Evolutionary conservation across 2,797 vertebrate species (phyloP), one percentile per base, ranked within the genome.

Genomic region (Xiphophorus birchmanni): DNA sequence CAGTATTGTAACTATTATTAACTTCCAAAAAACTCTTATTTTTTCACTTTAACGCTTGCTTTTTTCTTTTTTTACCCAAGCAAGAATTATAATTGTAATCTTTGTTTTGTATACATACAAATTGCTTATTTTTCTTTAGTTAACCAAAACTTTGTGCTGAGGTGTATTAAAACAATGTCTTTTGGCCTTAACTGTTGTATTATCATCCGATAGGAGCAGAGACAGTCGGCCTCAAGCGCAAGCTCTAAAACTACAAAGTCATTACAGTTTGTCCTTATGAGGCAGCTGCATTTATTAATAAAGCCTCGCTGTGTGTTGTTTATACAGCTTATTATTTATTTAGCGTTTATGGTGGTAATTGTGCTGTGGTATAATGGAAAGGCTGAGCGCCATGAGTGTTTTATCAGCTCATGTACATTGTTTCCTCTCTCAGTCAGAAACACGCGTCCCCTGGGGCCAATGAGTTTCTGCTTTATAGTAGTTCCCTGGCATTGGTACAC

Each of bases 1-100:
- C 63, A 82, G 15, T 77, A 83, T 81, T 77, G 76, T 74, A 87
- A 82, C 83, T 77, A 45, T 86, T 88, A 90, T 88, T 87, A 79
- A 86, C 58, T 87, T 86, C 44, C 85, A 82, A 82, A 86, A 0
- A 80, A 74, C 54, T 75, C 58, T 80, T 86, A 17, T 79, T 42
- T 42, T 73, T 15, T 81, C 37, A 56, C 48, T 79, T 82, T 60
- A 47, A 54, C 13, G 44, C 11, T 71, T 58, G 17, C 7, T 21
- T 50, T 52, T 21, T 26, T 18, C 40, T 44, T 32, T 69, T 32
- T 54, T 75, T 17, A 3, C 10, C 73, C 35, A 47, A 10, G 11
- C 48, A 50, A 18, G 32, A 75, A 74, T 50, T 32, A 54, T 26
- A 74, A 71, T 17, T 71, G 35, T 44, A 47, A 15, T 52, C n/a